Evolutionary conservation across 1,140 invertebrate genomes (phyloP).

Genomic region (Pollicipes pollicipes): DNA sequence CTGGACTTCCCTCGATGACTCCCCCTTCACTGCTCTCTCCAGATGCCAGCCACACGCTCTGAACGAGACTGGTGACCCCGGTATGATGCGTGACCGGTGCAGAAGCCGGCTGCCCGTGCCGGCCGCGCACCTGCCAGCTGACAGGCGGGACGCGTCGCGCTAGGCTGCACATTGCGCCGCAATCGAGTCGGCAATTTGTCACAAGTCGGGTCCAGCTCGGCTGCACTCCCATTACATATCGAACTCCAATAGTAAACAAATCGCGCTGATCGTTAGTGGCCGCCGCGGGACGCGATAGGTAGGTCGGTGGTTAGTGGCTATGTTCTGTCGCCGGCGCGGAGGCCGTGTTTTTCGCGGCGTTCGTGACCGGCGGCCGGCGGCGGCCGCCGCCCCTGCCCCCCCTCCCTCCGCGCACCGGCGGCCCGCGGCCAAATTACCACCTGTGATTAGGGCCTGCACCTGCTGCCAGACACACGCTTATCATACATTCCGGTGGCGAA

Average conservation of each 20-base stretch:
- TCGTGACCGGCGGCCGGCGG: neutral
- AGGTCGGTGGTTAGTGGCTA: neutral
- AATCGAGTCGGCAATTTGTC: neutral
- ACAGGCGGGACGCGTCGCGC: too few relatives aligned
- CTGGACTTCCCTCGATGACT: too few relatives aligned
- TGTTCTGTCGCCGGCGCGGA: too few relatives aligned
- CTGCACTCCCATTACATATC: neutral
- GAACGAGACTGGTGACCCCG: too few relatives aligned
- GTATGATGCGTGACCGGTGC: too few relatives aligned
- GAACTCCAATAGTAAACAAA: conserved; percentile 1
- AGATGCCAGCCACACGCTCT: too few relatives aligned
- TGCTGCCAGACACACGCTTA: neutral
- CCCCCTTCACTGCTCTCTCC: too few relatives aligned
- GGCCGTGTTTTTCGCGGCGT: neutral
- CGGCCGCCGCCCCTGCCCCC: too few relatives aligned
- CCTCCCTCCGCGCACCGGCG: too few relatives aligned
- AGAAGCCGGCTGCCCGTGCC: too few relatives aligned
- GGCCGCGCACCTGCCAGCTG: too few relatives aligned
- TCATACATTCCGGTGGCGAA: neutral
- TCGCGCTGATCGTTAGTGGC: neutral
- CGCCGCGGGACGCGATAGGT: neutral
- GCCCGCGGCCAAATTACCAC: neutral
- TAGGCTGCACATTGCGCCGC: too few relatives aligned
- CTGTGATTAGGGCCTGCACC: neutral
- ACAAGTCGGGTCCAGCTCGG: neutral